A percentile compares a stretch with the other conserved stretches of the same genome.
phyloP scores from a whole-genome alignment of 2,888 invertebrate genomes.

The Polydesmus complanatus region DNA sequence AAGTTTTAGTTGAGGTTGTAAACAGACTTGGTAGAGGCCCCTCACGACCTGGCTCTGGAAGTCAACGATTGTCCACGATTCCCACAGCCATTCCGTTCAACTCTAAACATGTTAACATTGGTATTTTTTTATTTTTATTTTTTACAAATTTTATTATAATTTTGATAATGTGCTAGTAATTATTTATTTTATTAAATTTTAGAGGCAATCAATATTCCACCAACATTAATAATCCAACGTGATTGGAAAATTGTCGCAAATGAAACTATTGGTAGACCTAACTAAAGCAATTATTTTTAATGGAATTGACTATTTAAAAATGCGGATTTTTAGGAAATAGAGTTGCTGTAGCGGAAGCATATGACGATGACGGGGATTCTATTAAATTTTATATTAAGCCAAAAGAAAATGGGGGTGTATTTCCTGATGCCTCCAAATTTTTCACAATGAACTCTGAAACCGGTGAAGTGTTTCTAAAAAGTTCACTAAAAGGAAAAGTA shows the following conservation, averaged over 20 bases:
- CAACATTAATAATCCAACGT: neutral
- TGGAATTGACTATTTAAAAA: neutral
- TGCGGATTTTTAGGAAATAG: conserved; percentile 20
- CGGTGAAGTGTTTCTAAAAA: conserved; percentile 64
- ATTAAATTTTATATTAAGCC: conserved; percentile 23
- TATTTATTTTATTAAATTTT: no score
- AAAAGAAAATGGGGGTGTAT: conserved; percentile 17
- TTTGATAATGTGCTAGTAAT: no score
- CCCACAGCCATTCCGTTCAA: neutral
- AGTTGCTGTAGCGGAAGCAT: conserved; percentile 21
- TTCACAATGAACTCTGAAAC: conserved; percentile 60
- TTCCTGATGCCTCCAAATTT: conserved; percentile 24
- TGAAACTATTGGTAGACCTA: neutral
- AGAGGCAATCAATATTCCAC: conserved; percentile 16
- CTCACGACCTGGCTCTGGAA: conserved; percentile 20
- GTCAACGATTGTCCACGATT: conserved; percentile 18
- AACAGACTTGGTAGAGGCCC: conserved; percentile 9
- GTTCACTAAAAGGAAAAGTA: conserved; percentile 61
- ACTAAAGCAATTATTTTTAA: no score
- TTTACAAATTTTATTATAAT: no score
- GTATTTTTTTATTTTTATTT: no score
- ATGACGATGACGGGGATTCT: conserved; percentile 23
- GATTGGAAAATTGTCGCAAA: neutral
- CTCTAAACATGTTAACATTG: no score
- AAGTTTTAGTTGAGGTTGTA: conserved; percentile 16